Evolutionary conservation across 2,113 vertebrate genomes (phyloP), one percentile per base, ranked within the genome.

Genomic region (Aviceda subcristata): DNA sequence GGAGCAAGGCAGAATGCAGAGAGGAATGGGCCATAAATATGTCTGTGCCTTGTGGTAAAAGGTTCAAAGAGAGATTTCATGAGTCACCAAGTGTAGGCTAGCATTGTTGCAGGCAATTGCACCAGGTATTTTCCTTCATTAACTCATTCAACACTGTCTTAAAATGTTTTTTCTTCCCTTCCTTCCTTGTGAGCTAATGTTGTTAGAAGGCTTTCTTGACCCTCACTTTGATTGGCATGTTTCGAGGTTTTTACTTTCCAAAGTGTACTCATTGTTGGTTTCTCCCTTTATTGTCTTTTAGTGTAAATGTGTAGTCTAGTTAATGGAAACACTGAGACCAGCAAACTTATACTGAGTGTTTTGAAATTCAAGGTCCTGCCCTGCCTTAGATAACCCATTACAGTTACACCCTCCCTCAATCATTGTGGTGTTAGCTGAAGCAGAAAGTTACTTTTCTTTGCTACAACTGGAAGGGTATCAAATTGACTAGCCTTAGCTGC

Each of bases 161-260:
- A 34, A 77, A 73, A 36, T 68, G 11, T 23, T 43, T 79, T 18
- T 73, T 39, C 30, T 72, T 86, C 11, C 23, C 7, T 50, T 3
- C 32, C 30, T 76, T 68, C 34, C 11, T 55, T 66, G 21, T 84
- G 46, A 89, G 22, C 68, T 87, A 57, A 43, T 48, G 34, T 23
- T 69, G 4, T 86, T 8, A 2, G 43, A 79, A 50, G 43, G 19
- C 45, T 86, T 79, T 83, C 12, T 68, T 92, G 57, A 76, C 3
- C 5, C 20, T 64, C 11, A 7, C 9, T 66, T 69, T 53, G 67
- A 64, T 11, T 18, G 12, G 45, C 36, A 48, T 0, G 0, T 59
- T 66, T 15, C 11, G 71, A 80, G 14, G 7, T 17, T 91, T 97
- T 95, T 86, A 39, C 21, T 86, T 90, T 38, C 10, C 6, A 15